Conservation (phyloP, 2,888 invertebrate genomes). For the Tiliacea citrago region DNA sequence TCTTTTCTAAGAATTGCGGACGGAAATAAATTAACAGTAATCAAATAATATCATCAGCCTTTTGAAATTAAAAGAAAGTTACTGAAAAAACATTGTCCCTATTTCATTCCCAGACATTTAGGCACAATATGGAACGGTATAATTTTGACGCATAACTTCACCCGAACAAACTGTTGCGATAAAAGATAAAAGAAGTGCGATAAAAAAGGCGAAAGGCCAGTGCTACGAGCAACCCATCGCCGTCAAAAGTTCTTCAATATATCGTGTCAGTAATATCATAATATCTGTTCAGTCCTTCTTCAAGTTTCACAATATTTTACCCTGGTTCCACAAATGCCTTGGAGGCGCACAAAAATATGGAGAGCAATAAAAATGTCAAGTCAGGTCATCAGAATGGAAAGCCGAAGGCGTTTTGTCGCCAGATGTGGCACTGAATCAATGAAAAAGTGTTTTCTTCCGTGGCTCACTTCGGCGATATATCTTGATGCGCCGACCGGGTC, state of each 20-base stretch:
- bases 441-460: conserved; percentile 90
- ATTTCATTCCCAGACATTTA: conserved; percentile 61
- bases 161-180: conserved; percentile 63
- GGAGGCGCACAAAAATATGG: conserved; percentile 87
- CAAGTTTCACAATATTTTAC: conserved; percentile 88
- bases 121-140: conserved; percentile 52
- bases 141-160: conserved; percentile 58
- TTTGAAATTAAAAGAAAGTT: conserved; percentile 29
- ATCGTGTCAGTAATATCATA: conserved; percentile 83
- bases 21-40: conserved; percentile 14
- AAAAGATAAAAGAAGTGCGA: conserved; percentile 74
- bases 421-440: conserved; percentile 90
- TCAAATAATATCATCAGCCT: conserved; percentile 5
- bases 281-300: conserved; percentile 83
- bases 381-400: conserved; percentile 90
- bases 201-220: conserved; percentile 71
- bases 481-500: conserved; percentile 75
- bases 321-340: conserved; percentile 84
- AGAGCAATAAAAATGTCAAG: conserved; percentile 90
- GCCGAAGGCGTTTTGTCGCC: conserved; percentile 89
- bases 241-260: conserved; percentile 82
- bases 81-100: conserved; percentile 18
- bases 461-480: conserved; percentile 85
- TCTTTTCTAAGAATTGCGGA: neutral
- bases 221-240: conserved; percentile 68